Evolutionary conservation across 2,888 invertebrate genomes (phyloP).

Genomic region (Ischnus inquisitorius): DNA sequence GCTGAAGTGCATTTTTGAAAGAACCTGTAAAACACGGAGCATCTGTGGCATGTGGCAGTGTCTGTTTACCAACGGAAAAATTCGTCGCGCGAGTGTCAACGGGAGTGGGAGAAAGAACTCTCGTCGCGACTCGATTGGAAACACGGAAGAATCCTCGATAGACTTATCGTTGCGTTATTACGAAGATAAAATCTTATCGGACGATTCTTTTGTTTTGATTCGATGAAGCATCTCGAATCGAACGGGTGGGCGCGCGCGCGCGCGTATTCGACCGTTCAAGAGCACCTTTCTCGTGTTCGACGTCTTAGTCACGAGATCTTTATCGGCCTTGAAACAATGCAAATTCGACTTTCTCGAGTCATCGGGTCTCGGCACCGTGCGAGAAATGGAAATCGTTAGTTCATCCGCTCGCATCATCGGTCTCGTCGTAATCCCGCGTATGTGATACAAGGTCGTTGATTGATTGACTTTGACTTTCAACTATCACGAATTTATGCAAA

Average conservation of each 20-base stretch:
- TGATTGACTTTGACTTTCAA: background rate
- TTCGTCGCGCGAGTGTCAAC: background rate
- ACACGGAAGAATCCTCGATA: background rate
- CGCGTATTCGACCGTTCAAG: background rate
- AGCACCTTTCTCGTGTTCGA: no score
- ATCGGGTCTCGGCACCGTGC: background rate
- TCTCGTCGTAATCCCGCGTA: background rate
- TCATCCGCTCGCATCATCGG: background rate
- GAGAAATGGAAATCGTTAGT: background rate
- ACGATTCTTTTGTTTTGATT: background rate
- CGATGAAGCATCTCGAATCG: background rate
- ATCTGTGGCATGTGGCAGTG: background rate
- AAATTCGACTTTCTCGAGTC: constrained; percentile 14
- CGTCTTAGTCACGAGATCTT: background rate
- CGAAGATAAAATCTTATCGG: constrained; percentile 15
- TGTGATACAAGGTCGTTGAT: background rate
- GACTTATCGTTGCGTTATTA: constrained; percentile 3
- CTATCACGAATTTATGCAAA: no score
- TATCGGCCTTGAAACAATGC: constrained; percentile 32
- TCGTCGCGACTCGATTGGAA: background rate
- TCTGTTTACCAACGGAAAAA: constrained; percentile 39
- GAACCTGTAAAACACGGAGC: background rate
- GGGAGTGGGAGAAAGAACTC: background rate
- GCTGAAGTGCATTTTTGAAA: background rate
- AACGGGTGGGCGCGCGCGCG: no score